Conservation (phyloP, 2,888 invertebrate genomes). For the Ametastegia equiseti region DNA sequence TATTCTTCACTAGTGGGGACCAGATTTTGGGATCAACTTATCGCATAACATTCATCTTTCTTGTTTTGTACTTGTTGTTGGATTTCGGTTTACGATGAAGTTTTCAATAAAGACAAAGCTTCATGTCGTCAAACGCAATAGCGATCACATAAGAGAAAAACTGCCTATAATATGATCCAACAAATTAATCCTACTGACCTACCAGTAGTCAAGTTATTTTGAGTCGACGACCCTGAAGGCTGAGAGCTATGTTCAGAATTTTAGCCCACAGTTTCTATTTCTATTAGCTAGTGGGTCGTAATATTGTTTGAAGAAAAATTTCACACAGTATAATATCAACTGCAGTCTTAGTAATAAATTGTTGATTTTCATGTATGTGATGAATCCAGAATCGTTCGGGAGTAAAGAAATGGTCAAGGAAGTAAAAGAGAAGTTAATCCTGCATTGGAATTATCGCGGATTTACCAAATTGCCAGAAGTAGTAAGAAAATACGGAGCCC, state of each 20-base stretch:
- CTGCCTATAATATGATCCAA: neutral
- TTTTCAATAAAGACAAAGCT: neutral
- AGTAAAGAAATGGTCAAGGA: slow-evolving; percentile 69
- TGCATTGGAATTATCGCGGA: slow-evolving; percentile 75
- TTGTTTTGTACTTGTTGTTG: too few species aligned
- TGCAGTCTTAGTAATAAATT: neutral
- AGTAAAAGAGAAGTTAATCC: slow-evolving; percentile 69
- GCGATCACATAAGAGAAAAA: neutral
- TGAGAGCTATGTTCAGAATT: slow-evolving; percentile 47
- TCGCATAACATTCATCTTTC: too few species aligned
- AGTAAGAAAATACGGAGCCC: slow-evolving; percentile 65
- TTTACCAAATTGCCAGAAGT: slow-evolving; percentile 69
- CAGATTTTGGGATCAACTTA: too few species aligned
- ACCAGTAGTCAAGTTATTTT: slow-evolving; percentile 57
- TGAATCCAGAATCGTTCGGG: neutral
- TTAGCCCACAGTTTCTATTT: slow-evolving; percentile 36
- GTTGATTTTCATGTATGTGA: slow-evolving; percentile 57
- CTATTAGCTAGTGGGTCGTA: slow-evolving; percentile 16
- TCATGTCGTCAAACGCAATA: neutral
- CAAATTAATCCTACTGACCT: slow-evolving; percentile 21
- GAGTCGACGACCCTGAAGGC: slow-evolving; percentile 54
- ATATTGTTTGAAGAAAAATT: neutral
- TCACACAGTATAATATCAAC: neutral
- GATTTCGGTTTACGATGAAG: neutral
- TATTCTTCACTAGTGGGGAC: too few species aligned